A percentile compares a stretch with the other conserved stretches of the same genome.
These are phyloP conservation scores for Phalacrocorax carbo DNA, from an alignment of 2,113 vertebrate species.

Conservation along the genomic window DNA sequence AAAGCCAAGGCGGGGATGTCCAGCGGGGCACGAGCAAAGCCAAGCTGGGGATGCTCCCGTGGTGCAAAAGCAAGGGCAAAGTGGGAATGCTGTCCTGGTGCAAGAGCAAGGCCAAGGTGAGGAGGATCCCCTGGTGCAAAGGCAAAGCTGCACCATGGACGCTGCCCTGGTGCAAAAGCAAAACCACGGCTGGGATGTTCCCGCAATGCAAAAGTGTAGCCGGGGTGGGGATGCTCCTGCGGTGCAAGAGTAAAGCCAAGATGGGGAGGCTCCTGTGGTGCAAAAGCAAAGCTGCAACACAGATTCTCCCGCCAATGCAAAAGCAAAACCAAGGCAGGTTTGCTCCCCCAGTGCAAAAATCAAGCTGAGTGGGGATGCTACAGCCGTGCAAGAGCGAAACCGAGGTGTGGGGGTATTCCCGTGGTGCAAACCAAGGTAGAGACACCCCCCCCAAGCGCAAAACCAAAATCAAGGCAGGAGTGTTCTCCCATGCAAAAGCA, in stretches of 20 bases:
- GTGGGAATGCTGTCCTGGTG: neutral
- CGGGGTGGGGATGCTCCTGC: accelerated
- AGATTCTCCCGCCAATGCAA: neutral
- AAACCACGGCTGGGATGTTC: neutral
- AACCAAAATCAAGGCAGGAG: neutral
- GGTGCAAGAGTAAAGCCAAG: neutral
- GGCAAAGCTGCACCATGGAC: neutral
- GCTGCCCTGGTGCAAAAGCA: neutral
- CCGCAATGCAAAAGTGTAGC: accelerated
- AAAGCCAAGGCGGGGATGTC: neutral
- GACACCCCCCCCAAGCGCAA: neutral
- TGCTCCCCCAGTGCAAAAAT: no score
- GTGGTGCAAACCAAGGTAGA: neutral
- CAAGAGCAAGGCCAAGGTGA: no score
- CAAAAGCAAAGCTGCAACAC: neutral
- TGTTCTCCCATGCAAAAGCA: neutral
- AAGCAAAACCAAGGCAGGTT: neutral
- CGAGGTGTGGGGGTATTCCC: no score
- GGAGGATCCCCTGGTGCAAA: no score
- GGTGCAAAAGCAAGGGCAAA: neutral
- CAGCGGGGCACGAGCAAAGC: no score
- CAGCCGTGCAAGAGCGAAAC: neutral
- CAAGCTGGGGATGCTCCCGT: accelerated
- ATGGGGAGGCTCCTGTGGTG: accelerated
- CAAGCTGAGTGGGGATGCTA: no score